Percentiles rank a stretch among this genome's conserved stretches.
These are phyloP conservation scores for Synanthedon formicaeformis DNA, from an alignment of 2,888 invertebrate genomes.

Conservation along the genomic window DNA sequence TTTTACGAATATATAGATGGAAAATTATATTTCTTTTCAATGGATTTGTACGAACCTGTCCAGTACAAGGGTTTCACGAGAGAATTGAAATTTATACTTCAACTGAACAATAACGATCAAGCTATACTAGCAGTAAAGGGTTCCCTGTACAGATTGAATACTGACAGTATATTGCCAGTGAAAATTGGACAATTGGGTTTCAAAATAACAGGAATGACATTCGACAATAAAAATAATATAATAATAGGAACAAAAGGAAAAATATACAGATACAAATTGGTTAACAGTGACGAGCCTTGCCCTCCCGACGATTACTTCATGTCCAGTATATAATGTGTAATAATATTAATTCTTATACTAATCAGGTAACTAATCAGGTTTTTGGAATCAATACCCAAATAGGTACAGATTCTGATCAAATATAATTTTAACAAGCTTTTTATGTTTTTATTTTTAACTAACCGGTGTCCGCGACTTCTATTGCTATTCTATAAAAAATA, in stretches of 20 bases:
- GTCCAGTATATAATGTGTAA: slow-evolving; percentile 36
- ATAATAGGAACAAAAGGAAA: slow-evolving; percentile 58
- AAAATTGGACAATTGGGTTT: slow-evolving; percentile 53
- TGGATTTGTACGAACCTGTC: slow-evolving; percentile 48
- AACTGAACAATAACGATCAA: slow-evolving; percentile 48
- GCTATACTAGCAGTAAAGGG: slow-evolving; percentile 55
- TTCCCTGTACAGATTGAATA: slow-evolving; percentile 38
- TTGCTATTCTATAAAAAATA: too few relatives aligned
- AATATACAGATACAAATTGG: slow-evolving; percentile 51
- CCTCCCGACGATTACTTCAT: slow-evolving; percentile 58
- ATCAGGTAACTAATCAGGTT: too few relatives aligned
- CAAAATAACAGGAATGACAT: slow-evolving; percentile 54
- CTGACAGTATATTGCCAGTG: slow-evolving; percentile 41
- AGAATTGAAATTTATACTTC: slow-evolving; percentile 50
- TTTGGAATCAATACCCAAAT: too few relatives aligned
- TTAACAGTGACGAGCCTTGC: slow-evolving; percentile 48
- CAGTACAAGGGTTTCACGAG: slow-evolving; percentile 59
- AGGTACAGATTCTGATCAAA: too few relatives aligned
- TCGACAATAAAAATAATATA: slow-evolving; percentile 50
- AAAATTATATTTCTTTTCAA: slow-evolving; percentile 47
- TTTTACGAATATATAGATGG: slow-evolving; percentile 60
- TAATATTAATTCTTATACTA: not conserved
- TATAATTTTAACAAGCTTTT: too few relatives aligned
- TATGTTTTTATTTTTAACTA: too few relatives aligned
- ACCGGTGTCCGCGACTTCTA: too few relatives aligned